Percentiles rank a stretch among this genome's conserved stretches.
These are phyloP conservation scores for Pardosa pseudoannulata DNA, from an alignment of 2,888 invertebrate species.

Conservation along the genomic window DNA sequence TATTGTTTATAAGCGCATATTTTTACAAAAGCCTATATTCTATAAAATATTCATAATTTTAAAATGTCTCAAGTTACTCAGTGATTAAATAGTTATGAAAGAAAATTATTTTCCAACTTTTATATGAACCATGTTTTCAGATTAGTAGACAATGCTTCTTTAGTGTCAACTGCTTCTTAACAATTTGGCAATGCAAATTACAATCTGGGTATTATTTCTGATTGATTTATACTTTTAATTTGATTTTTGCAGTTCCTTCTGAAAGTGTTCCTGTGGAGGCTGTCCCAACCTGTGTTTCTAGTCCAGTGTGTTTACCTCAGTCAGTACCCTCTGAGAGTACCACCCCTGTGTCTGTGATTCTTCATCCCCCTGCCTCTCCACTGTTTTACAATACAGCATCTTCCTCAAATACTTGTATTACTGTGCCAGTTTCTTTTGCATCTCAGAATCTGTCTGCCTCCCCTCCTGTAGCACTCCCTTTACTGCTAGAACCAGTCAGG, in stretches of 20 bases:
- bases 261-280: neutral
- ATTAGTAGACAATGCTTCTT: too few relatives aligned
- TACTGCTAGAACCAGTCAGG: conserved; percentile 63
- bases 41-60: too few relatives aligned
- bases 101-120: too few relatives aligned
- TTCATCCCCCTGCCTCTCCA: conserved; percentile 66
- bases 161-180: too few relatives aligned
- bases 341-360: conserved; percentile 67
- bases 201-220: too few relatives aligned
- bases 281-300: conserved; percentile 28
- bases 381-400: conserved; percentile 21
- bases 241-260: neutral
- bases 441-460: conserved; percentile 22
- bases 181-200: too few relatives aligned
- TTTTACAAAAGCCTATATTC: too few relatives aligned
- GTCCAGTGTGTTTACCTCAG: conserved; percentile 35
- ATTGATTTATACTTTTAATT: too few relatives aligned
- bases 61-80: too few relatives aligned
- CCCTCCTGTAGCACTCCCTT: conserved; percentile 35
- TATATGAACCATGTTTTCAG: too few relatives aligned
- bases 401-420: conserved; percentile 18
- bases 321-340: conserved; percentile 25
- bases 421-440: conserved; percentile 9
- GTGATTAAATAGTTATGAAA: too few relatives aligned
- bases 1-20: too few relatives aligned